A percentile compares a stretch with the other conserved stretches of the same genome.
These are phyloP conservation scores for Agonopterix subpropinquella DNA, from an alignment of 2,888 invertebrate genomes.

Conservation along the genomic window DNA sequence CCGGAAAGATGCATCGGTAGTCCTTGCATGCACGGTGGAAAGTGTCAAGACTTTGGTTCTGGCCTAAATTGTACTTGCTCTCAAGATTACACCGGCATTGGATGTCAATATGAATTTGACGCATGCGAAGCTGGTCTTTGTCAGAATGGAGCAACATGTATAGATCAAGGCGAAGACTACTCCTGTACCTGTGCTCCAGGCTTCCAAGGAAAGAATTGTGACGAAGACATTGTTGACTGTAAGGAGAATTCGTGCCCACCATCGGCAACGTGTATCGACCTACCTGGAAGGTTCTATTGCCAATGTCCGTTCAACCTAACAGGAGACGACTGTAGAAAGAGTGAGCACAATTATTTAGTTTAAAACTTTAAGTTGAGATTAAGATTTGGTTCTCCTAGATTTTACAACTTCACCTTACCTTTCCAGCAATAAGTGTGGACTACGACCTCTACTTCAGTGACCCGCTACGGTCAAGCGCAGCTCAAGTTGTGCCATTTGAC, in stretches of 20 bases:
- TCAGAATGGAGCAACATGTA: constrained; percentile 94
- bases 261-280: constrained; percentile 93
- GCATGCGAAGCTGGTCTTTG: constrained; percentile 94
- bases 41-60: constrained; percentile 96
- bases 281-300: constrained; percentile 94
- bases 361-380: not conserved
- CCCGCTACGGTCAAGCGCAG: constrained; percentile 91
- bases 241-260: constrained; percentile 96
- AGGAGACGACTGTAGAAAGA: constrained; percentile 96
- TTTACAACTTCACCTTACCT: constrained; percentile 14
- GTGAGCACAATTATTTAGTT: constrained; percentile 69
- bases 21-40: constrained; percentile 97
- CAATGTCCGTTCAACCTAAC: constrained; percentile 98
- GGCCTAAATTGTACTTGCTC: constrained; percentile 96
- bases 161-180: constrained; percentile 90
- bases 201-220: constrained; percentile 87
- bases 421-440: constrained; percentile 95
- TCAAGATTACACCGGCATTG: constrained; percentile 88
- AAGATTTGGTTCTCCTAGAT: not conserved
- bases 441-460: constrained; percentile 98
- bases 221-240: constrained; percentile 93
- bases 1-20: constrained; percentile 95
- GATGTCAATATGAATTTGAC: constrained; percentile 95
- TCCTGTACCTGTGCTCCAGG: constrained; percentile 91
- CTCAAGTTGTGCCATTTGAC: constrained; percentile 94